phyloP scores from a whole-genome alignment of 2,888 invertebrate genomes.

The Athrips mouffetella region DNA sequence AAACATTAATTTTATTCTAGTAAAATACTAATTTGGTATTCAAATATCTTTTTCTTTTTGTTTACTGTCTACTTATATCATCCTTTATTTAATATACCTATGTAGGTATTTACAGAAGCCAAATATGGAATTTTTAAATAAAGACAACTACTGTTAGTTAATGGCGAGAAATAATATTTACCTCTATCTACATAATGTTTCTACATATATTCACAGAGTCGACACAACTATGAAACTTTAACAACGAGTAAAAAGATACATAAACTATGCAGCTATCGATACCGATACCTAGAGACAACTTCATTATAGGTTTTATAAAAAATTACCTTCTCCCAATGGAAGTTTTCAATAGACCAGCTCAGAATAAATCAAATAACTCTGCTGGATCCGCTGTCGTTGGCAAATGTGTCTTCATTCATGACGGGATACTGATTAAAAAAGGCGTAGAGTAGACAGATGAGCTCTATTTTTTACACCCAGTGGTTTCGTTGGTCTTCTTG shows the following conservation, averaged over 20 bases:
- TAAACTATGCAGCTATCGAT: neutral
- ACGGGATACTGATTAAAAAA: slow-evolving; percentile 40
- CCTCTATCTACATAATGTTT: too few species aligned
- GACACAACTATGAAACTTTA: neutral
- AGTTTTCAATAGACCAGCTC: slow-evolving; percentile 62
- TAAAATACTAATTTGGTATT: neutral
- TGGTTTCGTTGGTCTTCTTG: too few species aligned
- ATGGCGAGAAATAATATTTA: too few species aligned
- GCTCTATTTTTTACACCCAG: neutral
- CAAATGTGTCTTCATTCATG: slow-evolving; percentile 77
- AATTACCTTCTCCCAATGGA: slow-evolving; percentile 51
- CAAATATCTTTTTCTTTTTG: neutral
- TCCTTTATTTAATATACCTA: too few species aligned
- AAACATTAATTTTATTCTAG: neutral
- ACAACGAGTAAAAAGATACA: neutral
- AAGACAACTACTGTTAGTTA: too few species aligned
- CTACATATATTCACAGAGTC: neutral
- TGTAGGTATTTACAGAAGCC: too few species aligned
- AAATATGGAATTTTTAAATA: too few species aligned
- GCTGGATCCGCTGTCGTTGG: slow-evolving; percentile 65
- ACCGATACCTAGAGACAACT: slow-evolving; percentile 29
- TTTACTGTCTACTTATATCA: too few species aligned
- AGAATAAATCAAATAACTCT: slow-evolving; percentile 72
- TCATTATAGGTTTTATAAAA: slow-evolving; percentile 56
- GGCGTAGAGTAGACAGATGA: slow-evolving; percentile 41